These are phyloP conservation scores for Paradoxurus hermaphroditus DNA, from an alignment of 2,113 vertebrate genomes.

Conservation along the genomic window DNA sequence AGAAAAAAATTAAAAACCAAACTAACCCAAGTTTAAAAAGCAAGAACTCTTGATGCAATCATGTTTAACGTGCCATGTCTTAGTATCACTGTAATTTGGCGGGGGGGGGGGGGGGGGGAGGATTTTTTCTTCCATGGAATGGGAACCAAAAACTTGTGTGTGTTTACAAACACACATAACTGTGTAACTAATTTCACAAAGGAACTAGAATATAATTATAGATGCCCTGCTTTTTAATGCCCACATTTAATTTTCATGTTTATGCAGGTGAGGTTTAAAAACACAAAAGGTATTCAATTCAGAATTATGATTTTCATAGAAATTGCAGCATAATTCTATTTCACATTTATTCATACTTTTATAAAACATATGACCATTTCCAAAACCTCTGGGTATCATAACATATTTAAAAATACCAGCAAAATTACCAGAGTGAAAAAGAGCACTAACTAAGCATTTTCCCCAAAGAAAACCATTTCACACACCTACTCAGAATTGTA, in stretches of 20 bases:
- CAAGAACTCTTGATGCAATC: not conserved
- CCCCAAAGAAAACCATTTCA: constrained; percentile 49
- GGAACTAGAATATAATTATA: constrained; percentile 18
- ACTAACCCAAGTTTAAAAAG: not conserved
- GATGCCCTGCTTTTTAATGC: constrained; percentile 26
- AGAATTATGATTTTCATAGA: constrained; percentile 58
- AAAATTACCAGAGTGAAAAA: constrained; percentile 59
- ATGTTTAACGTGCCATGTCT: not conserved
- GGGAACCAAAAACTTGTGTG: not conserved
- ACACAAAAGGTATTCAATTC: constrained; percentile 50
- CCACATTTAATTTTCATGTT: constrained; percentile 39
- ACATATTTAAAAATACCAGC: constrained; percentile 63
- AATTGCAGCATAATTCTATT: constrained; percentile 50
- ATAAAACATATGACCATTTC: constrained; percentile 57
- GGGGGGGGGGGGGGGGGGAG: too few species aligned
- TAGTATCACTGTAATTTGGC: not conserved
- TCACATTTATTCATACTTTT: constrained; percentile 59
- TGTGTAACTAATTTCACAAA: not conserved
- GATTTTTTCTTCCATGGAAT: not conserved
- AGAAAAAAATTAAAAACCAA: not conserved
- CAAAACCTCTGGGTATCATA: constrained; percentile 63
- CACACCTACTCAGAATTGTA: constrained; percentile 63
- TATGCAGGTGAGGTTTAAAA: constrained; percentile 50
- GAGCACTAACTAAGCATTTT: constrained; percentile 57
- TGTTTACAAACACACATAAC: not conserved